These are phyloP conservation scores for Theocolax elegans DNA, from an alignment of 1,140 invertebrate species.

Conservation along the genomic window DNA sequence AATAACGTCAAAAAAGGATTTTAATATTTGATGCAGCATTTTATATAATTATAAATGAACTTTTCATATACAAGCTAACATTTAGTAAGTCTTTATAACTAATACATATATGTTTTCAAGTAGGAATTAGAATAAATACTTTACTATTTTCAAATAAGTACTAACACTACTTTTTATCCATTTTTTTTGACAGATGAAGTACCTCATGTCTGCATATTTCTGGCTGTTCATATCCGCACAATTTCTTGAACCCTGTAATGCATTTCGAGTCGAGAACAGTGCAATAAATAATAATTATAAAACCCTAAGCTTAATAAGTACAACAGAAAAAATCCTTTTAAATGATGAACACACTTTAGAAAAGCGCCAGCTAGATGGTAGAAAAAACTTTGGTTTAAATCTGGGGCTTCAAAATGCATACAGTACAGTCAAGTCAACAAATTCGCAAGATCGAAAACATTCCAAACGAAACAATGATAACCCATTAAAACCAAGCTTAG, in stretches of 20 bases:
- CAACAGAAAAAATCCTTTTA: conserved; percentile 1
- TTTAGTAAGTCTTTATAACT: conserved; percentile 37
- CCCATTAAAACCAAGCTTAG: no score
- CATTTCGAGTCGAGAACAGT: neutral
- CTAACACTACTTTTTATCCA: conserved; percentile 10
- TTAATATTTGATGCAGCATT: no score
- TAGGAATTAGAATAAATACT: no score
- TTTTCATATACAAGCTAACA: conserved; percentile 36
- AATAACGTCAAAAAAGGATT: neutral
- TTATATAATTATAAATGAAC: no score
- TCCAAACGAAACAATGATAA: neutral
- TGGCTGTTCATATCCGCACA: conserved; percentile 25
- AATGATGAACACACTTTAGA: neutral
- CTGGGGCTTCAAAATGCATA: neutral
- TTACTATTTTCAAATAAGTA: no score
- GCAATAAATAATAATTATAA: conserved; percentile 7
- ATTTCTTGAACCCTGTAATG: conserved; percentile 17
- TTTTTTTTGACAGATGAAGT: conserved; percentile 36
- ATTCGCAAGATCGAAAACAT: neutral
- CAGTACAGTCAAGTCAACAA: neutral
- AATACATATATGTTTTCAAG: neutral
- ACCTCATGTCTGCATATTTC: conserved; percentile 16
- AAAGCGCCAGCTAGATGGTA: neutral
- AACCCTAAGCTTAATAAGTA: neutral
- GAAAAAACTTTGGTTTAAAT: neutral